Conservation (phyloP, 2,888 invertebrate genomes). For the Apamea anceps region DNA sequence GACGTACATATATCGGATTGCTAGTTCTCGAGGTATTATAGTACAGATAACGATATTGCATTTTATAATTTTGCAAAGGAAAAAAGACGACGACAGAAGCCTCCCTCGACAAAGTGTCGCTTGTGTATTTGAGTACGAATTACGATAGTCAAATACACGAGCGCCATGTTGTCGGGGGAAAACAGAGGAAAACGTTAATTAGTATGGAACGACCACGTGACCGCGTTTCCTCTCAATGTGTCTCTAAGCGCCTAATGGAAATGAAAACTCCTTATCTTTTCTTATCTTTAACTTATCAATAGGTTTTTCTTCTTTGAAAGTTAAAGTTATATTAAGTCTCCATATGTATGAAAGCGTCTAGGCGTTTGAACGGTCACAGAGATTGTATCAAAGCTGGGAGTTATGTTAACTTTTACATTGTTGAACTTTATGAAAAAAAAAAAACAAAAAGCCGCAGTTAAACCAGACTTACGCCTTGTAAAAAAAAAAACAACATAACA, state of each 20-base stretch:
- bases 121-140: too few species aligned
- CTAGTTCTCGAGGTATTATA: too few species aligned
- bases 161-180: too few species aligned
- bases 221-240: not conserved
- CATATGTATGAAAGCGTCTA: conserved; percentile 17
- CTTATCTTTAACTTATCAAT: conserved; percentile 18
- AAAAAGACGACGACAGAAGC: too few species aligned
- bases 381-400: conserved; percentile 32
- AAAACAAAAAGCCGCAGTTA: not conserved
- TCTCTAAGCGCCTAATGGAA: conserved; percentile 15
- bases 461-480: not conserved
- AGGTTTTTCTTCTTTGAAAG: conserved; percentile 13
- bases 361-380: conserved; percentile 30
- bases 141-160: too few species aligned
- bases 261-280: not conserved
- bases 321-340: conserved; percentile 34
- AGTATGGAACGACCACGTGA: too few species aligned
- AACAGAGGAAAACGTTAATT: too few species aligned
- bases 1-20: too few species aligned
- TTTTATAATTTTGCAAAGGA: too few species aligned
- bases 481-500: not conserved
- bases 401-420: conserved; percentile 39
- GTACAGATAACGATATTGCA: too few species aligned
- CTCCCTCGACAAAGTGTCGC: too few species aligned
- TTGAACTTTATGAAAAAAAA: conserved; percentile 34